Evolutionary conservation across 1,140 invertebrate species (phyloP).

Genomic region (Heliconius congener): DNA sequence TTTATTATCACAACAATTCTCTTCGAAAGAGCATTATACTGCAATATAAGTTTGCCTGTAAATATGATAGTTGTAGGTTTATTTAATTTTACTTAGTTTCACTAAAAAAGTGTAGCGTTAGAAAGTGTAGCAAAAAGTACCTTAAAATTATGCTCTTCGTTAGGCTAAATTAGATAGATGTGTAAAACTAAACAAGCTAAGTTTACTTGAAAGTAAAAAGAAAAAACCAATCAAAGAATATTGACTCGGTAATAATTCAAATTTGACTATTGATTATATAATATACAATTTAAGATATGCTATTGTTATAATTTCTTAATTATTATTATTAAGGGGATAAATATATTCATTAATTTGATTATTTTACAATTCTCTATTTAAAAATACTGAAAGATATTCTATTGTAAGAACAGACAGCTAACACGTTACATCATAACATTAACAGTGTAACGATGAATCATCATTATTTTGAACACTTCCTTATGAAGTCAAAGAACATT

Average conservation of each 20-base stretch:
- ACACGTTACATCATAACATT: slow-evolving; percentile 58
- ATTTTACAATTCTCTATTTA: neutral
- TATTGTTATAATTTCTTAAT: neutral
- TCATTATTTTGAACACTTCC: slow-evolving; percentile 39
- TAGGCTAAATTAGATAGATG: no score
- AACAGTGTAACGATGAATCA: slow-evolving; percentile 63
- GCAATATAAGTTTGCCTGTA: slow-evolving; percentile 40
- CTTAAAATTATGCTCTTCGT: no score
- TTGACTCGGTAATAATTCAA: neutral
- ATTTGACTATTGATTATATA: slow-evolving; percentile 68
- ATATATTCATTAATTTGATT: neutral
- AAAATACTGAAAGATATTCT: slow-evolving; percentile 55
- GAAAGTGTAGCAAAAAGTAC: no score
- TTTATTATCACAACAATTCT: slow-evolving; percentile 77
- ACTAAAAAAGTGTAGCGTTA: no score
- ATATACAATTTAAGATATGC: neutral
- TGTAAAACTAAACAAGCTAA: no score
- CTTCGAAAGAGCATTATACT: slow-evolving; percentile 22
- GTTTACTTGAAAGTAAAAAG: no score
- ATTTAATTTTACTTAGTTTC: no score
- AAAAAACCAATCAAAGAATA: no score
- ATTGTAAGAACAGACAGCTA: slow-evolving; percentile 64
- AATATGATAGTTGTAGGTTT: neutral
- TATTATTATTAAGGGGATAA: neutral
- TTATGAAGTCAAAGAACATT: slow-evolving; percentile 31